Conservation (phyloP, 2,888 invertebrate species). For the Lasioglossum morio region DNA sequence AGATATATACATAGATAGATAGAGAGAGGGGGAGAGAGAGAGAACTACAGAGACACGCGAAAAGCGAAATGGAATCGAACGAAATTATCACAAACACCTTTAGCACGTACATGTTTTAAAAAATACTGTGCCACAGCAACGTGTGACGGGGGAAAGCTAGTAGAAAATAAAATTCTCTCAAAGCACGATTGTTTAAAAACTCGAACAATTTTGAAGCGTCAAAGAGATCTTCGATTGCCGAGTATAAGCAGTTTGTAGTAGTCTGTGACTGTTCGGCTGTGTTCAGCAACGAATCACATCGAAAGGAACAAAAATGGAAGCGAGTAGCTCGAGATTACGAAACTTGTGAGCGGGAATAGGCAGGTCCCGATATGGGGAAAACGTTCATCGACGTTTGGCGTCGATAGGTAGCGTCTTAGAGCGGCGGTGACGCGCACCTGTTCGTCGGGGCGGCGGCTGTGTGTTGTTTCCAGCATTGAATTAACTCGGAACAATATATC, state of each 20-base stretch:
- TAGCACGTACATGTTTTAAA: no score
- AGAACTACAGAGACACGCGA: no score
- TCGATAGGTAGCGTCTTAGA: conserved; percentile 2
- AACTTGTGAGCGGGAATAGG: not conserved
- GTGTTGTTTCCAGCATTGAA: conserved; percentile 71
- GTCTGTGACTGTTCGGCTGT: not conserved
- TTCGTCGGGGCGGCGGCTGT: not conserved
- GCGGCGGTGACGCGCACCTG: conserved; percentile 23
- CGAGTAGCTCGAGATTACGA: not conserved
- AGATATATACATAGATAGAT: no score
- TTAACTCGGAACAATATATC: conserved; percentile 76
- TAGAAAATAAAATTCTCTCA: no score
- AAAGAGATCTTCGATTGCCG: not conserved
- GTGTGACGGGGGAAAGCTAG: no score
- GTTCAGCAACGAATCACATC: not conserved
- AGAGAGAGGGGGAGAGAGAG: no score
- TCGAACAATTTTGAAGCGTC: not conserved
- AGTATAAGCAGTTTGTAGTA: not conserved
- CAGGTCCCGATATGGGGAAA: not conserved
- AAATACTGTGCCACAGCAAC: no score
- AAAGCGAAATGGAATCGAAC: no score
- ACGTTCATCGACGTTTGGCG: conserved; percentile 6
- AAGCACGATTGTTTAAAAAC: not conserved
- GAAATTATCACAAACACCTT: no score
- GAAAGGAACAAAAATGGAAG: not conserved